These are phyloP conservation scores for Dorcus parallelipipedus DNA, from an alignment of 2,888 invertebrate species.

Conservation along the genomic window DNA sequence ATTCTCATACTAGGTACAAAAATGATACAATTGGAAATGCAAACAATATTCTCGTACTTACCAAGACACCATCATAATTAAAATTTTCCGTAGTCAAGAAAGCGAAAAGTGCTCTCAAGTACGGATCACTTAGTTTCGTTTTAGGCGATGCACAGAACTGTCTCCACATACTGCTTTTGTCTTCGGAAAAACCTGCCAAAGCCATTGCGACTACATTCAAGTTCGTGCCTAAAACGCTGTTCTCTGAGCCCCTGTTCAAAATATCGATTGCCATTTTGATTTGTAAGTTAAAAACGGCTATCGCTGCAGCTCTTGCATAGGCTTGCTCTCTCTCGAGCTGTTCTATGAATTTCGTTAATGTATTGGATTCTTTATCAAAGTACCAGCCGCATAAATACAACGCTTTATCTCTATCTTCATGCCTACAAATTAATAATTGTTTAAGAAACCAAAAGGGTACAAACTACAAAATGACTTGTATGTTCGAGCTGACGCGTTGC, in stretches of 20 bases:
- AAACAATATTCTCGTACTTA: slow-evolving; percentile 44
- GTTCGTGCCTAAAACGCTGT: slow-evolving; percentile 39
- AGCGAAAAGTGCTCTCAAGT: slow-evolving; percentile 85
- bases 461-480: slow-evolving; percentile 49
- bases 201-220: slow-evolving; percentile 74
- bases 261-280: slow-evolving; percentile 82
- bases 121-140: slow-evolving; percentile 80
- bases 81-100: slow-evolving; percentile 81
- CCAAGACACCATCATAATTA: slow-evolving; percentile 73
- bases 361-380: slow-evolving; percentile 66
- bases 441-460: not conserved
- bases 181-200: slow-evolving; percentile 80
- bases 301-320: slow-evolving; percentile 82
- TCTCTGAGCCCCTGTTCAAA: slow-evolving; percentile 66
- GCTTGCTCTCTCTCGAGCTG: slow-evolving; percentile 70
- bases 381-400: slow-evolving; percentile 89
- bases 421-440: slow-evolving; percentile 48
- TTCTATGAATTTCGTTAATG: slow-evolving; percentile 58
- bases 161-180: slow-evolving; percentile 76
- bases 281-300: slow-evolving; percentile 86
- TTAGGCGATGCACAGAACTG: slow-evolving; percentile 71
- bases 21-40: slow-evolving; percentile 14
- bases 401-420: slow-evolving; percentile 74
- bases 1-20: slow-evolving; percentile 66
- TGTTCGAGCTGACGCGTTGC: slow-evolving; percentile 53